These are phyloP conservation scores for Ichneumoninae sp. DNA, from an alignment of 2,888 invertebrate genomes.

Conservation along the genomic window DNA sequence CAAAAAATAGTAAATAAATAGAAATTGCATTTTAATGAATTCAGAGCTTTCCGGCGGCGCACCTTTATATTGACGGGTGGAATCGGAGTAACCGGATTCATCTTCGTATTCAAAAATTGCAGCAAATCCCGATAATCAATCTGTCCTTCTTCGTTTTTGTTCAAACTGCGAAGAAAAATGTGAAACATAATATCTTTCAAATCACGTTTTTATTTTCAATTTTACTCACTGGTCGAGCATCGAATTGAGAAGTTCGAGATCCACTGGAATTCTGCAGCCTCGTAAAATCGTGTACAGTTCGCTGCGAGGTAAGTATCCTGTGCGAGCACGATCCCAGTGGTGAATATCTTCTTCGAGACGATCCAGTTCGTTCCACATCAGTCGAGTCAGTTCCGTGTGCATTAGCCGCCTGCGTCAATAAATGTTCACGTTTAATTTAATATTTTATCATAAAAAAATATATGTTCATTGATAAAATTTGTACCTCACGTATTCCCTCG, in stretches of 20 bases:
- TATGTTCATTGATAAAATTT: background rate
- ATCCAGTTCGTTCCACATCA: conserved; percentile 90
- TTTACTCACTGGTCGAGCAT: conserved; percentile 88
- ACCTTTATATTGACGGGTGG: conserved; percentile 85
- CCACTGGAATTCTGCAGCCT: conserved; percentile 90
- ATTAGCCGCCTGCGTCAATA: conserved; percentile 87
- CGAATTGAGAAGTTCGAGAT: conserved; percentile 88
- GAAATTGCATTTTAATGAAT: background rate
- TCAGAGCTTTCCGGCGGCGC: background rate
- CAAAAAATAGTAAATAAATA: conserved; percentile 35
- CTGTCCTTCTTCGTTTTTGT: conserved; percentile 88
- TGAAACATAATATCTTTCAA: background rate
- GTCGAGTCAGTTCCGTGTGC: conserved; percentile 90
- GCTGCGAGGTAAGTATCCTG: conserved; percentile 86
- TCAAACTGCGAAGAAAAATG: conserved; percentile 84
- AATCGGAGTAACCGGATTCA: conserved; percentile 85
- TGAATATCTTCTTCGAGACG: conserved; percentile 87
- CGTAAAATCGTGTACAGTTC: conserved; percentile 88
- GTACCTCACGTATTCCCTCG: conserved; percentile 81
- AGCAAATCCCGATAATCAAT: conserved; percentile 90
- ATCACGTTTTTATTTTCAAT: conserved; percentile 12
- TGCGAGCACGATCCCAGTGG: conserved; percentile 86
- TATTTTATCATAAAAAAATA: background rate
- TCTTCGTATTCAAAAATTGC: conserved; percentile 89
- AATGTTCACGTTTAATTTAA: conserved; percentile 1